Base-by-base conservation (phyloP, 1,140 invertebrate species). In the Thaumatotibia leucotreta region DNA sequence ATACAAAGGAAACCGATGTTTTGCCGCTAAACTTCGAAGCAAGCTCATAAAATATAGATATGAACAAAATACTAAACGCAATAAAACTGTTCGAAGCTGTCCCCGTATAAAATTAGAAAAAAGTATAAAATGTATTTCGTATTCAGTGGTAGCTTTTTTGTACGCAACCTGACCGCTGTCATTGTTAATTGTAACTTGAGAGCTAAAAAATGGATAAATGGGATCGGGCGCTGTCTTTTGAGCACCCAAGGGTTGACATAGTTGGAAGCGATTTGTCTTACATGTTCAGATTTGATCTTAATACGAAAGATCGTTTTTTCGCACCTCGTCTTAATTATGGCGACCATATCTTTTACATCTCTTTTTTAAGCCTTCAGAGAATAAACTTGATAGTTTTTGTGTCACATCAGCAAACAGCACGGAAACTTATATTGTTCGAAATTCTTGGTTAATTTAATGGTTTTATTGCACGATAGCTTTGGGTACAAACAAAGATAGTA, bases 201-300 rank as follows among this genome's bases (percentile, higher is more conserved):
- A 66, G 32, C 68, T 79, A 86, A 86, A 88, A 89, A 86, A 86
- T 72, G 74, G 72, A 81, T 84, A 79, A 84, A 86, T 86, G 76
- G 73, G 69, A 63, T 63, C 75, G 49, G 66, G 66, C 75, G 78
- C 71, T 73, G 72, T 76, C 74, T 74, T 75, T 76, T 77, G 73
- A 82, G 76, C 82, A 79, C 76, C 80, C 76, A 81, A 77, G 66
- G 75, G 82, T 80, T 86, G 85, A 88, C 84, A 88, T 77, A 83
- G 76, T 84, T 79, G 76, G 69, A 67, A 76, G 73, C 78, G 78
- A 87, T 86, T 89, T 87, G 84, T 87, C 84, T 86, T 86, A 84
- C 79, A 83, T 82, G 70, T 72, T 70, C 63, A 75, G 80, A 87
- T 87, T 83, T 70, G 71, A 83, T 86, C 82, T 85, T 73, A 74